Conservation (phyloP, 2,888 invertebrate species). For the Cheilosia soror region DNA sequence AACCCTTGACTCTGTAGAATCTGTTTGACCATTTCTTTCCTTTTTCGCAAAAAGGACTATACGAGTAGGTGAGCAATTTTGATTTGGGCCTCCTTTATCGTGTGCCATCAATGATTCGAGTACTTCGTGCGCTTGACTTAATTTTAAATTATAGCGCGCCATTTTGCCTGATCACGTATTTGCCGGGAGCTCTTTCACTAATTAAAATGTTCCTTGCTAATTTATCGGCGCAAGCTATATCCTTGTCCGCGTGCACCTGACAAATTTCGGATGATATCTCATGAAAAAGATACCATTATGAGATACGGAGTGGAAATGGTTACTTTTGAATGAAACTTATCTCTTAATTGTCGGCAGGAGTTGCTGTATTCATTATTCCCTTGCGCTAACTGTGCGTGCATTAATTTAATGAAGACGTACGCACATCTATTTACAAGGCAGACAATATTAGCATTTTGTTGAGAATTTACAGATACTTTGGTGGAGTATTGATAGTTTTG, state of each 20-base stretch:
- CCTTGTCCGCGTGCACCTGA: conserved; percentile 20
- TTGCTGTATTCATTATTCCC: neutral
- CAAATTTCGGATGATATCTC: conserved; percentile 49
- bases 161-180: conserved; percentile 70
- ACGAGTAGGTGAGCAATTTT: neutral
- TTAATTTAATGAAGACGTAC: conserved; percentile 53
- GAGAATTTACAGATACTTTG: conserved; percentile 32
- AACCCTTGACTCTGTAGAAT: conserved; percentile 41
- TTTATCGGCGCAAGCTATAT: conserved; percentile 63
- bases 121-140: conserved; percentile 67
- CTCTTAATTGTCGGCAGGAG: conserved; percentile 46
- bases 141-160: conserved; percentile 65
- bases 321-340: conserved; percentile 13
- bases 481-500: conserved; percentile 54
- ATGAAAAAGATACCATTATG: conserved; percentile 56
- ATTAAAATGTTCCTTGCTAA: conserved; percentile 71
- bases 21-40: neutral
- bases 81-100: conserved; percentile 25
- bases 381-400: conserved; percentile 26
- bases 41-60: neutral
- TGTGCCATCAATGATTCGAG: conserved; percentile 17
- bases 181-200: conserved; percentile 53
- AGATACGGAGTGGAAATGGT: conserved; percentile 50
- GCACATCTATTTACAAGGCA: neutral
- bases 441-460: conserved; percentile 44